These are phyloP conservation scores for Protosalanx chinensis DNA, from an alignment of 2,797 vertebrate genomes.

Conservation along the genomic window DNA sequence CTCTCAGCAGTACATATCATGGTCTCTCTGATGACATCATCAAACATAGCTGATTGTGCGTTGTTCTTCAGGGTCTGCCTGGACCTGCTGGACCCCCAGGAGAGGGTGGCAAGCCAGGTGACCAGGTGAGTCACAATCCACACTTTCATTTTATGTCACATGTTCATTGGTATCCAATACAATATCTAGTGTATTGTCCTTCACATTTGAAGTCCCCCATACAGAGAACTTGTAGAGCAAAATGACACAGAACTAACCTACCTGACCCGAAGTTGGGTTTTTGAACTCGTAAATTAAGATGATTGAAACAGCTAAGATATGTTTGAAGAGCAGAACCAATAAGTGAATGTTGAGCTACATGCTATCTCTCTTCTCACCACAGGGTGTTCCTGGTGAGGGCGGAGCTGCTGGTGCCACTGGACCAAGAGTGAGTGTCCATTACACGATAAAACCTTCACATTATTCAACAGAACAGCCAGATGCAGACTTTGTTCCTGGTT, in stretches of 20 bases:
- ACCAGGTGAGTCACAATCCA: slow-evolving; percentile 74
- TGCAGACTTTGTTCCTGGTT: not conserved
- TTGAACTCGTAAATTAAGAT: not conserved
- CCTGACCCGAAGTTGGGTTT: not conserved
- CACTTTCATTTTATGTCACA: not conserved
- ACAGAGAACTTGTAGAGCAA: not conserved
- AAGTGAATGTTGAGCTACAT: not conserved
- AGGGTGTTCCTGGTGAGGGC: slow-evolving; percentile 93
- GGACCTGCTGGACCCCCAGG: slow-evolving; percentile 86
- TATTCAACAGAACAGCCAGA: not conserved
- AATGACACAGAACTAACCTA: not conserved
- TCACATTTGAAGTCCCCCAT: not conserved
- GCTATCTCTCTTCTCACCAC: slow-evolving; percentile 21
- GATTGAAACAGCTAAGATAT: not conserved
- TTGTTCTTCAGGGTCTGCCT: slow-evolving; percentile 81
- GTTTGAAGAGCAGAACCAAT: not conserved
- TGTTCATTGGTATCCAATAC: not conserved
- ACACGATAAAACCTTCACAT: not conserved
- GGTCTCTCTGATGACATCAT: not conserved
- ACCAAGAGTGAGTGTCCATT: slow-evolving; percentile 83
- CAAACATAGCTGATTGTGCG: slow-evolving; percentile 11
- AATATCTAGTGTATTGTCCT: not conserved
- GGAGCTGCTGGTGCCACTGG: slow-evolving; percentile 85
- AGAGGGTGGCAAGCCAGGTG: slow-evolving; percentile 89
- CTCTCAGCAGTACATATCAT: not conserved